Percentiles rank a stretch among this genome's conserved stretches.
Evolutionary conservation across 2,888 invertebrate species (phyloP).

Genomic region (Agrotis exclamationis): DNA sequence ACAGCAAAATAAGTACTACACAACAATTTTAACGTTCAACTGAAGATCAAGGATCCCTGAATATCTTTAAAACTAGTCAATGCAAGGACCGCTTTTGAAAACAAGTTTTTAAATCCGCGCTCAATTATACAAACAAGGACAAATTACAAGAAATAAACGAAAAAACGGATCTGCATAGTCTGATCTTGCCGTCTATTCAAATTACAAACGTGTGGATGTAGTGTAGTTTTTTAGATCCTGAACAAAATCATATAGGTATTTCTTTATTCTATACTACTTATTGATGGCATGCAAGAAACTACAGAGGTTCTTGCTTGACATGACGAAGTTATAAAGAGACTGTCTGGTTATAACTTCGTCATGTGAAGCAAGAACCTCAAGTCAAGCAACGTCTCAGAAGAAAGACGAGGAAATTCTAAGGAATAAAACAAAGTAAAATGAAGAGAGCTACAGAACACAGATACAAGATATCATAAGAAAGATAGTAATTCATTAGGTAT

Average conservation of each 20-base stretch:
- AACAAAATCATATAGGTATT: background rate
- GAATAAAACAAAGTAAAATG: background rate
- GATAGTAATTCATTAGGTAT: background rate
- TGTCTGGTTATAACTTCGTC: too few relatives aligned
- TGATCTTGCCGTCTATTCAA: background rate
- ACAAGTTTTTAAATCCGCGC: constrained; percentile 1
- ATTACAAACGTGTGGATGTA: background rate
- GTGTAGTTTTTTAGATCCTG: background rate
- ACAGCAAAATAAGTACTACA: background rate
- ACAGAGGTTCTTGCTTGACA: too few relatives aligned
- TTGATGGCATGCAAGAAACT: too few relatives aligned
- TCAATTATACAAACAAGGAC: constrained; percentile 1
- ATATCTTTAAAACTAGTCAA: background rate
- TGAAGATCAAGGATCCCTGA: background rate
- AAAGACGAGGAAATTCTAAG: background rate
- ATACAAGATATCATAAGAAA: background rate
- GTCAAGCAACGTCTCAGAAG: background rate
- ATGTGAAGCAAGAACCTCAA: too few relatives aligned
- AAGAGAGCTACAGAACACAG: background rate
- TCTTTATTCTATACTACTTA: too few relatives aligned
- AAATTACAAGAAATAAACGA: background rate
- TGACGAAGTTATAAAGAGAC: background rate
- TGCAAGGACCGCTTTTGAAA: background rate
- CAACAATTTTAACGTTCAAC: background rate
- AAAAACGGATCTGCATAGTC: background rate